A percentile compares a stretch with the other conserved stretches of the same genome.
These are phyloP conservation scores for Chloroceryle inda DNA, from an alignment of 2,797 vertebrate genomes.

Conservation along the genomic window DNA sequence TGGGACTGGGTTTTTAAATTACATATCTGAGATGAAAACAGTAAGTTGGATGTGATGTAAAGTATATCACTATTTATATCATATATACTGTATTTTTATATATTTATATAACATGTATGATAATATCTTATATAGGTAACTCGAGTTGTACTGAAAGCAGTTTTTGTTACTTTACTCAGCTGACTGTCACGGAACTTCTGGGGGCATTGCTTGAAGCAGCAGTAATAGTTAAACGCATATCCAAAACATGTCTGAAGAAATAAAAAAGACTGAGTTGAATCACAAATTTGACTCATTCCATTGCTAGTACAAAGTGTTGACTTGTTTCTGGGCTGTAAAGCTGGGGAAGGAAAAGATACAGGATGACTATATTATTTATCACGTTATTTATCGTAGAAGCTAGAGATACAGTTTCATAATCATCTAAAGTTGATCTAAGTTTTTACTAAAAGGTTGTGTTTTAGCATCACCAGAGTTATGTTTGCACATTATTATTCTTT, in stretches of 20 bases:
- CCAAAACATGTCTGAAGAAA: not conserved
- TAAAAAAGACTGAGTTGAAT: not conserved
- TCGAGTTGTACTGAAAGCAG: not conserved
- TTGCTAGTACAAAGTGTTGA: not conserved
- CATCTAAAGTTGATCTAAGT: not conserved
- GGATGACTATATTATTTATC: not conserved
- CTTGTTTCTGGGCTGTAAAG: conserved; percentile 41
- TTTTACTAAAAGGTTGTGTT: not conserved
- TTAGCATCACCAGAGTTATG: not conserved
- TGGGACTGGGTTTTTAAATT: not conserved
- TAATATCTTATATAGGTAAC: not conserved
- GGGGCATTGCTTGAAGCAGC: not conserved
- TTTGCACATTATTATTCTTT: not conserved
- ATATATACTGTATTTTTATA: not conserved
- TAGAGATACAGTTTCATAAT: not conserved
- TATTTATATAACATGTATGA: not conserved
- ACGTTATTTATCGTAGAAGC: not conserved
- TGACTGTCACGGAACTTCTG: not conserved
- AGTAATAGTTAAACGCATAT: not conserved
- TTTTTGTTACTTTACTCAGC: not conserved
- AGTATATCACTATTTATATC: not conserved
- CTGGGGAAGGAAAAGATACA: not conserved
- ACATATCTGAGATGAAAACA: not conserved
- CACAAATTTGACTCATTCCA: conserved; percentile 11
- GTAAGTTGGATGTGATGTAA: not conserved